phyloP scores from a whole-genome alignment of 2,113 vertebrate genomes.

The Galemys pyrenaicus region DNA sequence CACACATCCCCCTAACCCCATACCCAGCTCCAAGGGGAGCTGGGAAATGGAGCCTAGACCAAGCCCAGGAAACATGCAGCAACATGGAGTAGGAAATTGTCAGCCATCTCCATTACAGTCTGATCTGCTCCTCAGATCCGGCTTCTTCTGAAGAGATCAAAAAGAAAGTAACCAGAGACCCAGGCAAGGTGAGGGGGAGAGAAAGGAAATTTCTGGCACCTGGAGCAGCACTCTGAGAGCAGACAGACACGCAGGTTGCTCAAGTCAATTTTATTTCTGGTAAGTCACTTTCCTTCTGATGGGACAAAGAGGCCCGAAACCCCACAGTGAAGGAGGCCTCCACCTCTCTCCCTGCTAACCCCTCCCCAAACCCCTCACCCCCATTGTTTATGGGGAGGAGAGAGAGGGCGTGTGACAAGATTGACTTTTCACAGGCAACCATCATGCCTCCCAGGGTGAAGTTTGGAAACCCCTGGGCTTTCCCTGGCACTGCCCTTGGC shows the following conservation, averaged over 20 bases:
- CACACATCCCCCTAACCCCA: not conserved
- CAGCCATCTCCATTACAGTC: not conserved
- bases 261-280: not conserved
- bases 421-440: not conserved
- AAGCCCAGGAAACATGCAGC: fast-evolving
- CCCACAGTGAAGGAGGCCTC: not conserved
- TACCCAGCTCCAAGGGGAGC: not conserved
- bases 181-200: not conserved
- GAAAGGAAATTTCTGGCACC: not conserved
- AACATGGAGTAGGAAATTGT: not conserved
- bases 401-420: not conserved
- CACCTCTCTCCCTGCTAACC: not conserved
- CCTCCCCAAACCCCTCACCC: too few relatives aligned
- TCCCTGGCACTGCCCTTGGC: not conserved
- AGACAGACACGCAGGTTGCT: not conserved
- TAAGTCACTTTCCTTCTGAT: not conserved
- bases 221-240: not conserved
- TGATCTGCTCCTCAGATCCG: not conserved
- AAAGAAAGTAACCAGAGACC: not conserved
- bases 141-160: not conserved
- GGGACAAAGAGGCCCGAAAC: not conserved
- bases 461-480: constrained; percentile 38
- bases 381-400: not conserved
- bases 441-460: not conserved
- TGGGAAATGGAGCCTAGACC: not conserved